Percentiles rank a stretch among this genome's conserved stretches.
Evolutionary conservation across 2,113 vertebrate species (phyloP).

Genomic region (Dasyornis broadbenti): DNA sequence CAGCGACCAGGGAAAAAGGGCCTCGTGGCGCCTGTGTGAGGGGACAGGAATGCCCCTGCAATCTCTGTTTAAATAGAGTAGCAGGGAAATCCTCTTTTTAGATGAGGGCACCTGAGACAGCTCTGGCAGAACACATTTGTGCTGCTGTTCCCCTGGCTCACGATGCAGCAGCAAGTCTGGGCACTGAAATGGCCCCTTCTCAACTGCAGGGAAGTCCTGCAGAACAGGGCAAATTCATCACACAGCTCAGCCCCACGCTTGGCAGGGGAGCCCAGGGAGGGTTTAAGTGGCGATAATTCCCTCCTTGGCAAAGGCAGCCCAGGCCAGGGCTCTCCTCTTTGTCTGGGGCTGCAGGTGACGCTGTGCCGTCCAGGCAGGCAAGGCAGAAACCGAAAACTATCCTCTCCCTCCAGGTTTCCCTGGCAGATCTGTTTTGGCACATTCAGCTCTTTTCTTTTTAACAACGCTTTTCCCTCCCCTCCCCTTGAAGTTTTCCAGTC

Average conservation of each 20-base stretch:
- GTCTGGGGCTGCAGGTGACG: not conserved
- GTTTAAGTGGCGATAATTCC: rapidly evolving
- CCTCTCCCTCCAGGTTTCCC: not conserved
- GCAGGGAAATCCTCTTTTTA: not conserved
- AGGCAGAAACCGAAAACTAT: not conserved
- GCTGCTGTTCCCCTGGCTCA: not conserved
- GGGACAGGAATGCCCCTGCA: not conserved
- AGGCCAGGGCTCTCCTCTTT: not conserved
- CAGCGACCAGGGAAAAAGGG: not conserved
- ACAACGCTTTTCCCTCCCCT: not conserved
- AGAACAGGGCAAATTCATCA: not conserved
- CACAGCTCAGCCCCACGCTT: rapidly evolving
- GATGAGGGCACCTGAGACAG: not conserved
- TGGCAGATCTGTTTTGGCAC: not conserved
- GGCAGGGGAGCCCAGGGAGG: not conserved
- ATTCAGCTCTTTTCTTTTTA: not conserved
- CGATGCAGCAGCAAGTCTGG: not conserved
- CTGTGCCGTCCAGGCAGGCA: not conserved
- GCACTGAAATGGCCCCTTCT: not conserved
- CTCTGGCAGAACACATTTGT: not conserved
- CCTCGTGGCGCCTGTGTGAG: not conserved
- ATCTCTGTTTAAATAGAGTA: not conserved
- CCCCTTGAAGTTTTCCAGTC: not conserved
- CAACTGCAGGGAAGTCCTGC: not conserved
- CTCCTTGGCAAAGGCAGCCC: not conserved